Conservation (phyloP, 2,888 invertebrate genomes). For the Cryptus viduatorius region DNA sequence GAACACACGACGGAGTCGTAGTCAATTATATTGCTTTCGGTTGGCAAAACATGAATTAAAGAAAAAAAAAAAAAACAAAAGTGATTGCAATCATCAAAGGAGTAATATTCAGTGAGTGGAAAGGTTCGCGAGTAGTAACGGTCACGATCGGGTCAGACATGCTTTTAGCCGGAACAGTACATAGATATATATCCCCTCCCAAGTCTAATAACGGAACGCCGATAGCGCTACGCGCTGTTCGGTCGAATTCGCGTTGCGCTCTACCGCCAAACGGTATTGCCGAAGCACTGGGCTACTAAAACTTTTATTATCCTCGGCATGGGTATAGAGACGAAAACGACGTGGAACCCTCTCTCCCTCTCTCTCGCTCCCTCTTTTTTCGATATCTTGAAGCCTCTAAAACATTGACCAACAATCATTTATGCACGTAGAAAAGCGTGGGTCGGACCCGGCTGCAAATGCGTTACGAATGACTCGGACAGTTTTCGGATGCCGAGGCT, state of each 20-base stretch:
- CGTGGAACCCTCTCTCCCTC: slow-evolving; percentile 12
- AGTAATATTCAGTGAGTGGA: background rate
- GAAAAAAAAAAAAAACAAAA: background rate
- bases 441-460: no score
- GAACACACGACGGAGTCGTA: no score
- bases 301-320: slow-evolving; percentile 35
- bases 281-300: slow-evolving; percentile 22
- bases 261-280: background rate
- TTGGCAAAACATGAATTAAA: background rate
- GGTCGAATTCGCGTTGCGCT: slow-evolving; percentile 5
- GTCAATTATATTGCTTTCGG: no score
- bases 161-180: background rate
- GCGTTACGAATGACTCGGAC: no score
- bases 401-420: slow-evolving; percentile 57
- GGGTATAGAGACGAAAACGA: slow-evolving; percentile 37
- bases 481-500: no score
- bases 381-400: slow-evolving; percentile 28
- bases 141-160: slow-evolving; percentile 20
- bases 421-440: slow-evolving; percentile 30
- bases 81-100: background rate
- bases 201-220: slow-evolving; percentile 23
- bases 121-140: slow-evolving; percentile 18
- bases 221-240: slow-evolving; percentile 12
- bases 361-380: background rate
- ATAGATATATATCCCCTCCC: background rate